Conservation (phyloP, 2,888 invertebrate species). For the Pristionchus mayeri region DNA sequence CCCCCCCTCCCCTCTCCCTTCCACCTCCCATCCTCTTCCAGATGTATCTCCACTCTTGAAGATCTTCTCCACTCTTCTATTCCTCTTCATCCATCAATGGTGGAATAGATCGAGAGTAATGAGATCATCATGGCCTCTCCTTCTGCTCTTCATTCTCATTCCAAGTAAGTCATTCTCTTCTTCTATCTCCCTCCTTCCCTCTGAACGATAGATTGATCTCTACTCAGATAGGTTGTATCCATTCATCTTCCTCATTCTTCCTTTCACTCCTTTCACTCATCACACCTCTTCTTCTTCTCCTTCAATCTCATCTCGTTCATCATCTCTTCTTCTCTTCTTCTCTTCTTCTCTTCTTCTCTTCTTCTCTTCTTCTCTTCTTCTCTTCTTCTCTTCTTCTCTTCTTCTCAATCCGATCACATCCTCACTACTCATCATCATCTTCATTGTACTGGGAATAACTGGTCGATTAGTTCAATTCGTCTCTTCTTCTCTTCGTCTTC, state of each 20-base stretch:
- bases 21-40: neutral
- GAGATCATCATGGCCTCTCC: neutral
- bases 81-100: neutral
- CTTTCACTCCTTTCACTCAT: slow-evolving; percentile 17
- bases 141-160: slow-evolving; percentile 19
- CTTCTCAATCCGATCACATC: neutral
- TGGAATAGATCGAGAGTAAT: neutral
- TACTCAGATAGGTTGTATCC: too few relatives aligned
- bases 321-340: neutral
- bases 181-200: neutral
- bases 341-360: neutral
- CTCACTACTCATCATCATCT: neutral
- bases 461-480: slow-evolving; percentile 28
- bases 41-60: neutral
- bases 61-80: slow-evolving; percentile 2
- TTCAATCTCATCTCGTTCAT: neutral
- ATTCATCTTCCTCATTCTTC: neutral
- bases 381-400: too few relatives aligned
- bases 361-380: too few relatives aligned
- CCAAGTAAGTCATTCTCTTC: neutral
- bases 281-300: neutral
- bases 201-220: too few relatives aligned
- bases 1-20: neutral
- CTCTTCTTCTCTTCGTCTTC: neutral
- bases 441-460: neutral